These are phyloP conservation scores for Artemia sinica DNA, from an alignment of 2,888 invertebrate species.

Conservation along the genomic window DNA sequence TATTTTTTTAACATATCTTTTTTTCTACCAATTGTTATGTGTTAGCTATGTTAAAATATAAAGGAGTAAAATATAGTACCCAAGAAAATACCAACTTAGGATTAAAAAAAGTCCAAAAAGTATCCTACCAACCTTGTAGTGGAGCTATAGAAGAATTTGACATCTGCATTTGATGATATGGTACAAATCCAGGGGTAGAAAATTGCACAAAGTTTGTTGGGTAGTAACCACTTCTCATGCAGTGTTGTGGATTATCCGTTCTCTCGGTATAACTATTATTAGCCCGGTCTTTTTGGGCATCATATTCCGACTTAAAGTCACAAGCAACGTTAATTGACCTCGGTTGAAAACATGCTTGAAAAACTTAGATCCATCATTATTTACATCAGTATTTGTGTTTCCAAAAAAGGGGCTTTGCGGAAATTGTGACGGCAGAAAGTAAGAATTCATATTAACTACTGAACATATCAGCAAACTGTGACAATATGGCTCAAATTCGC, in stretches of 20 bases:
- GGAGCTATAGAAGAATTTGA: not conserved
- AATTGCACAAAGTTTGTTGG: not conserved
- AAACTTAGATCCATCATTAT: constrained; percentile 1
- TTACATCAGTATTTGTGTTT: not conserved
- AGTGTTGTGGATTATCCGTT: not conserved
- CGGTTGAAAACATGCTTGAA: not conserved
- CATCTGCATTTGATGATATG: constrained; percentile 11
- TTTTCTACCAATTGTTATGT: no score
- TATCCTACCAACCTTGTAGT: not conserved
- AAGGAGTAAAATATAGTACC: no score
- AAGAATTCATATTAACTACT: not conserved
- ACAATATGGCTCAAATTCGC: constrained; percentile 2
- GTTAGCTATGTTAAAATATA: no score
- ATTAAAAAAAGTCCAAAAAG: no score
- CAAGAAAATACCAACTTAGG: no score
- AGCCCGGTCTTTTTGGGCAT: not conserved
- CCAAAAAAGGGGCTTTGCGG: not conserved
- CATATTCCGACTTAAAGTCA: not conserved
- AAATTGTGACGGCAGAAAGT: not conserved
- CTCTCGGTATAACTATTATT: not conserved
- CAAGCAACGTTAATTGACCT: not conserved
- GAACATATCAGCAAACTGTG: not conserved
- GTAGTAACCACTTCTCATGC: constrained; percentile 1
- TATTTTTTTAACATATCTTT: no score
- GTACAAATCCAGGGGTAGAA: not conserved